Base-by-base conservation (phyloP, 37 sponge, comb jelly and placozoan species). In the Ephydatia muelleri region DNA sequence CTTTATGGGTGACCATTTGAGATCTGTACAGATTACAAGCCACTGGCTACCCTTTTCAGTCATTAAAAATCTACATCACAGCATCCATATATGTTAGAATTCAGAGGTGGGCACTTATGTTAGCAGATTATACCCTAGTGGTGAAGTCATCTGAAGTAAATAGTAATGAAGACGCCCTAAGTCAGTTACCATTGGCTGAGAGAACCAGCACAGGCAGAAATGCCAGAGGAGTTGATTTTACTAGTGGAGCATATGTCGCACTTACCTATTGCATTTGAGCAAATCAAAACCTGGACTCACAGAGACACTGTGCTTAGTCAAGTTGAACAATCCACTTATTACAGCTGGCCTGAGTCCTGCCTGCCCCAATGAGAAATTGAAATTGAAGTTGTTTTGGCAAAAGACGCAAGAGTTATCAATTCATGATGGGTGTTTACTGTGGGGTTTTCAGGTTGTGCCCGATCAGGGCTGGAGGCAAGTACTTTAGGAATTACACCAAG, bases 1-100 rank as follows among this genome's bases (percentile, higher is more conserved):
- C 67, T 65, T 21, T 23, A 23, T 65, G 67, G 67, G 35, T 29
- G 69, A 27, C 43, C 31, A 22, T 84, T 84, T 48, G 5, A 75
- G 43, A n/a, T 84, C 27, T 12, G 67, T 6, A 84, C 84, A 33
- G 84, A 84, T 43, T 77, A 84, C 77, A 84, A 84, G 77, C 84
- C 84, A 5, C 67, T 84, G 67, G 29, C 76, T 28, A 69, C 31
- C 39, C 37, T 83, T 21, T n/a, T 84, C 48, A 76, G 14, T 30
- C 43, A 76, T n/a, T 27, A 49, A 12, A 21, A 28, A 5, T 29
- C 83, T 3, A 73, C 65, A 2, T 83, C 83, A 6, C 9, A 30
- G 12, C 83, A 83, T 43, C 75, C 74, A 3, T 83, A 74, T 4
- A n/a, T n/a, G 57, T 66, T 6, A 8, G 75, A 43, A 73, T 73